Evolutionary conservation across 2,113 vertebrate genomes (phyloP).

Genomic region (Chaenocephalus aceratus): DNA sequence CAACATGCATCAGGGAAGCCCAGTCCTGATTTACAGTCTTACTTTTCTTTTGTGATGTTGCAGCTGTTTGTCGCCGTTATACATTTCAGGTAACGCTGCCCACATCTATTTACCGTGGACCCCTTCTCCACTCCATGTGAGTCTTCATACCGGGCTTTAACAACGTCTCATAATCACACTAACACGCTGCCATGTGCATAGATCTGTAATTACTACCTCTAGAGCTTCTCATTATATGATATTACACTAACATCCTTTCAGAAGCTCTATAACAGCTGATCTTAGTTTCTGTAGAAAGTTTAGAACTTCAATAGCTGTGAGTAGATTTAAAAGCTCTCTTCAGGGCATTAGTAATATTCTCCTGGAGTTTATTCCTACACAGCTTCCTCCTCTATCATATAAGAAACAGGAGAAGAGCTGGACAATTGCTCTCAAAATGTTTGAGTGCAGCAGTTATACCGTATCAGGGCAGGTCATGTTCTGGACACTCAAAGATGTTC

Average conservation of each 20-base stretch:
- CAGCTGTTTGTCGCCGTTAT: slow-evolving; percentile 46
- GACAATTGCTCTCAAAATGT: background rate
- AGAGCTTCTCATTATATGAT: slow-evolving; percentile 60
- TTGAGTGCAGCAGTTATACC: too few relatives aligned
- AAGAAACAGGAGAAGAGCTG: slow-evolving; percentile 21
- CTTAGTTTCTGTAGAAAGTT: slow-evolving; percentile 34
- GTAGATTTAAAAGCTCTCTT: slow-evolving; percentile 38
- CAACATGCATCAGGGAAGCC: slow-evolving; percentile 23
- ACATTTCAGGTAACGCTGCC: slow-evolving; percentile 25
- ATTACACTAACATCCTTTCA: slow-evolving; percentile 33
- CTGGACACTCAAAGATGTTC: background rate
- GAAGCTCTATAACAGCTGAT: slow-evolving; percentile 25
- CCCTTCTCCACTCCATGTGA: slow-evolving; percentile 13
- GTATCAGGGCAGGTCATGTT: background rate
- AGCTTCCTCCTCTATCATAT: slow-evolving; percentile 17
- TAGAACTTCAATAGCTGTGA: slow-evolving; percentile 18
- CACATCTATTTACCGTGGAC: slow-evolving; percentile 22
- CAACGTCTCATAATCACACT: slow-evolving; percentile 47
- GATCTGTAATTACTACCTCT: slow-evolving; percentile 82
- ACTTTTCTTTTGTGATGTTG: slow-evolving; percentile 59
- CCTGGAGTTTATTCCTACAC: slow-evolving; percentile 4
- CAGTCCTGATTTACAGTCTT: slow-evolving; percentile 15
- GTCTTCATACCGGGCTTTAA: slow-evolving; percentile 72
- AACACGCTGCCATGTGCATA: slow-evolving; percentile 52
- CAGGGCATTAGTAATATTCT: slow-evolving; percentile 25